These are phyloP conservation scores for Elysia crispata DNA, from an alignment of 2,888 invertebrate genomes.

Conservation along the genomic window DNA sequence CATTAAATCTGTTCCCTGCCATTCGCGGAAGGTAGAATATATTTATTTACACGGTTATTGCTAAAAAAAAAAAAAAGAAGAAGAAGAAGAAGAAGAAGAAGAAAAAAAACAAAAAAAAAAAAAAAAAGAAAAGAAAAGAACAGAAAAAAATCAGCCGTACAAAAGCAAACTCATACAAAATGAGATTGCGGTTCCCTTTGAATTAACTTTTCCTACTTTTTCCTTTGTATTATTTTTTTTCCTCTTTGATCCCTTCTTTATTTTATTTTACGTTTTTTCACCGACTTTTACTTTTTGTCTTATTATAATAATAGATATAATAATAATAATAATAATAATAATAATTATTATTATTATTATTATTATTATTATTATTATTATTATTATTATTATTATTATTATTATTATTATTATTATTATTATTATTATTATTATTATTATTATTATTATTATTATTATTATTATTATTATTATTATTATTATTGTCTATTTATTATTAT, in stretches of 20 bases:
- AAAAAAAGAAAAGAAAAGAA: too few species aligned
- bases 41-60: too few species aligned
- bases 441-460: not conserved
- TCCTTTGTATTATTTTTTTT: not conserved
- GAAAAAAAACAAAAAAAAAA: too few species aligned
- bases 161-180: too few species aligned
- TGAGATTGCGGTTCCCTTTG: too few species aligned
- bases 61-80: too few species aligned
- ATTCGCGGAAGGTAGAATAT: too few species aligned
- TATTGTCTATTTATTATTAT: too few species aligned
- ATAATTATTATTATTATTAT: not conserved
- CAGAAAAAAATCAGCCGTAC: too few species aligned
- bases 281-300: not conserved
- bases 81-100: too few species aligned
- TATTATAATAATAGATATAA: not conserved
- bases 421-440: slow-evolving; percentile 12
- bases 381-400: slow-evolving; percentile 6
- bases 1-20: too few species aligned
- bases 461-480: too few species aligned
- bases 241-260: not conserved
- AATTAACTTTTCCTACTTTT: not conserved
- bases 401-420: slow-evolving; percentile 14
- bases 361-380: slow-evolving; percentile 1
- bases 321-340: not conserved
- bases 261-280: not conserved